Evolutionary conservation across 2,888 invertebrate genomes (phyloP), one percentile per base, ranked within the genome.

Genomic region (Drosophila pseudotakahashii): DNA sequence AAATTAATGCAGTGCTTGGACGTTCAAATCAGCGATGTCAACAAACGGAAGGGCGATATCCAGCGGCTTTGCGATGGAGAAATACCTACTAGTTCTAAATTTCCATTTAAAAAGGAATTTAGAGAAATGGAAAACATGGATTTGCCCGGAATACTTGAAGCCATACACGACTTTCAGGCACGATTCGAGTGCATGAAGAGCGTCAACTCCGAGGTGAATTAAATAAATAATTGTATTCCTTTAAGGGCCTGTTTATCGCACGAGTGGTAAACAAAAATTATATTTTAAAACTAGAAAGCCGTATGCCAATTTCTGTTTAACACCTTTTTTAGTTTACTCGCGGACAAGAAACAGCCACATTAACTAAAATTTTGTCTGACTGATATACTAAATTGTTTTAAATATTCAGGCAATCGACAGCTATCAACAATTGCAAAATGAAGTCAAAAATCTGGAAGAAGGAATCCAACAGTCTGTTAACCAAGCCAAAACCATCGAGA

Each of bases 121-220:
- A 92, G 93, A 0, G 89, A 90, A 13, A 84, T 96, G 14, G 94
- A 95, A 0, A 81, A 92, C 0, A 26, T 61, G 1, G 92, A 93
- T 14, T 58, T 95, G 0, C 92, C 92, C 0, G 92, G 93, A 1
- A 88, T 97, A 7, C 93, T 94, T 32, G 93, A 93, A 0, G 93
- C 93, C 50, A 92, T 94, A 62, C 92, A 93, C 36, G 94, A 94
- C 42, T 89, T 94, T 13, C 93, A 94, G 79, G 94, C 95, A 0
- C 94, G 94, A 83, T 93, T 95, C 14, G 94, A 94, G 44, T 95
- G 95, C 80, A 93, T 93, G 59, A 91, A 92, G 30, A 93, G 93
- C 0, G 93, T 94, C 50, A 94, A 94, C 76, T 93, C 94, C 37
- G 93, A 93, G 91, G 94, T 95, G 91, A 62, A 11, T 37, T 13